Evolutionary conservation across 2,113 vertebrate genomes (phyloP).

Genomic region (Tachysurus fulvidraco): DNA sequence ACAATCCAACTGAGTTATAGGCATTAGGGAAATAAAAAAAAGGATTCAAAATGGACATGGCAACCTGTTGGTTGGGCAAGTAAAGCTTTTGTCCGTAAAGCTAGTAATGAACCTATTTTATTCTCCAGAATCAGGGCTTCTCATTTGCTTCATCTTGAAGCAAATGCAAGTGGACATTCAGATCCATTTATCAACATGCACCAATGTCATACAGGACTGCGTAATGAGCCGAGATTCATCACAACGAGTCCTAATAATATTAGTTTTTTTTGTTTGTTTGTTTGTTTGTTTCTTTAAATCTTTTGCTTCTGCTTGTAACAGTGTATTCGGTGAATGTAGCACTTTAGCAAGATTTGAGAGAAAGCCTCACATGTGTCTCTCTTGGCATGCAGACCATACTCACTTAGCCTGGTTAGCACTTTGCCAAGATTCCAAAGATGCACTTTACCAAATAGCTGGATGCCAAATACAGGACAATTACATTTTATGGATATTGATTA

Average conservation of each 20-base stretch:
- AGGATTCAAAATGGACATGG: slow-evolving; percentile 31
- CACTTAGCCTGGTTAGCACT: background rate
- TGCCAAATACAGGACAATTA: slow-evolving; percentile 38
- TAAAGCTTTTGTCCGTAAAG: slow-evolving; percentile 32
- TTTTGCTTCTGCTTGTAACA: slow-evolving; percentile 1
- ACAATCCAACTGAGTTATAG: slow-evolving; percentile 8
- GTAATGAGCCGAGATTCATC: background rate
- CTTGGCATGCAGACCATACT: slow-evolving; percentile 15
- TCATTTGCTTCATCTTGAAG: background rate
- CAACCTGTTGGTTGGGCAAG: slow-evolving; percentile 20
- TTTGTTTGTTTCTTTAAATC: slow-evolving; percentile 33
- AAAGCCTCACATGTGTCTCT: slow-evolving; percentile 33
- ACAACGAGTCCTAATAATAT: slow-evolving; percentile 18
- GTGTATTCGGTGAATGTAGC: background rate
- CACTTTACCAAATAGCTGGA: slow-evolving; percentile 41
- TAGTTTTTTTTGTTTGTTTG: background rate
- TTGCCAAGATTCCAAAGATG: background rate
- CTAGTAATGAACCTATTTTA: slow-evolving; percentile 32
- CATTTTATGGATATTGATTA: slow-evolving; percentile 43
- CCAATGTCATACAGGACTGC: slow-evolving; percentile 23
- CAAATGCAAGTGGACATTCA: slow-evolving; percentile 13
- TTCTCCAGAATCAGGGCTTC: slow-evolving; percentile 1
- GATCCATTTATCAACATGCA: slow-evolving; percentile 10
- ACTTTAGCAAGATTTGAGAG: slow-evolving; percentile 32
- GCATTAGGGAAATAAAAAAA: background rate